Percentiles rank a stretch among this genome's conserved stretches.
phyloP scores from a whole-genome alignment of 2,113 vertebrate species.

The Psophia crepitans region DNA sequence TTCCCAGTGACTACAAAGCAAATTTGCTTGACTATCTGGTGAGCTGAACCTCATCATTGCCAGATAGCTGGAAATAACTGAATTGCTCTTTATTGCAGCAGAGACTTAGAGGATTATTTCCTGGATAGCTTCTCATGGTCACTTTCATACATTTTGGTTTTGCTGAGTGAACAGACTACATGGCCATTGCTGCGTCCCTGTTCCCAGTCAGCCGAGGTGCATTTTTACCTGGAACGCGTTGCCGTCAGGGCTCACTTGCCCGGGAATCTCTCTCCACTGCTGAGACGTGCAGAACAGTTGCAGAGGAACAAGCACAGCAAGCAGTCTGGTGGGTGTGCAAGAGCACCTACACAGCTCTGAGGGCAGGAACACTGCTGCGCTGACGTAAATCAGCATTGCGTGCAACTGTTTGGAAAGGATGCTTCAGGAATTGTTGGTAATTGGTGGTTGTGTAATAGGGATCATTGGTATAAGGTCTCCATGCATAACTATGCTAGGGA shows the following conservation, averaged over 20 bases:
- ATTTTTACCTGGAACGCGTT: neutral
- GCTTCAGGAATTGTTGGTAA: neutral
- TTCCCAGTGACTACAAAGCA: neutral
- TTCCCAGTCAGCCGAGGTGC: neutral
- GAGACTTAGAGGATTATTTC: neutral
- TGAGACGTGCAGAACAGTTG: neutral
- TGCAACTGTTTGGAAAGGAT: rapidly evolving
- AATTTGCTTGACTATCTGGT: neutral
- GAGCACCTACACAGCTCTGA: neutral
- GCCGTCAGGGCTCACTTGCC: neutral
- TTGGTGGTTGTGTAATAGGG: neutral
- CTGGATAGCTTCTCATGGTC: neutral
- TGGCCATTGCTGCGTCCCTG: neutral
- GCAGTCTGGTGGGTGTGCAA: neutral
- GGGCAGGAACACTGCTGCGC: neutral
- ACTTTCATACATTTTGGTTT: neutral
- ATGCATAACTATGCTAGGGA: neutral
- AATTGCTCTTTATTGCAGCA: neutral
- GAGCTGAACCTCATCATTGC: neutral
- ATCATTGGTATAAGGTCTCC: neutral
- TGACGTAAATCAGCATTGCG: neutral
- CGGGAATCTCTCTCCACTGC: neutral
- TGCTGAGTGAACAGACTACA: neutral
- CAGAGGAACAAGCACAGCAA: neutral
- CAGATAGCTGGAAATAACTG: neutral